phyloP scores from a whole-genome alignment of 2,797 vertebrate species.

The Garrulus glandarius region DNA sequence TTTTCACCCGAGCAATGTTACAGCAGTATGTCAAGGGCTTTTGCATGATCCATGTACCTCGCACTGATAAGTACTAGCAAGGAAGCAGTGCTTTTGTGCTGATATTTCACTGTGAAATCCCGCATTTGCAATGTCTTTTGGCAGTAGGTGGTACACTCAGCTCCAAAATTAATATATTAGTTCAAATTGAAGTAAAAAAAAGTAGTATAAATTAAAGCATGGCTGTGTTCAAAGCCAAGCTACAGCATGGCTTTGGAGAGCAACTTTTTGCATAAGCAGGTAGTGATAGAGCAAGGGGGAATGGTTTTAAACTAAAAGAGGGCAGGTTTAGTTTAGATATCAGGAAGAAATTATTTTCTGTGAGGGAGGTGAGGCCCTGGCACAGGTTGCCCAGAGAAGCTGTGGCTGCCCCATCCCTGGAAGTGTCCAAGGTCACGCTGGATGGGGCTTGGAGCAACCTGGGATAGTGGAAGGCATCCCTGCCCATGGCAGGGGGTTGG shows the following conservation, averaged over 20 bases:
- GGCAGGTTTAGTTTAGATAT: not conserved
- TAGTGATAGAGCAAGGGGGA: not conserved
- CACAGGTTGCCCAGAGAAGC: not conserved
- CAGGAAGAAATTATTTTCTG: not conserved
- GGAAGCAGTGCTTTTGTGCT: not conserved
- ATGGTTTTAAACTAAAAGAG: not conserved
- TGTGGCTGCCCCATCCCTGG: not conserved
- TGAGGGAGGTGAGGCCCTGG: not conserved
- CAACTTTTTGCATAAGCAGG: not conserved
- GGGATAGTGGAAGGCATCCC: not conserved
- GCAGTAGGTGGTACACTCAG: not conserved
- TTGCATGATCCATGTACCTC: not conserved
- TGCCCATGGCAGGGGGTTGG: not conserved
- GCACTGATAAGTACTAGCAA: not conserved
- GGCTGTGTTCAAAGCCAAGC: not conserved
- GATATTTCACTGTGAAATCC: not conserved
- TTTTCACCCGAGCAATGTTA: not conserved
- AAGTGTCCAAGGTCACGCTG: not conserved
- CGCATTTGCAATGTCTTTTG: not conserved
- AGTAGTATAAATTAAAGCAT: not conserved
- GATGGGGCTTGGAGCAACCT: fast-evolving
- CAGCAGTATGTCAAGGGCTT: not conserved
- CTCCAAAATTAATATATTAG: not conserved
- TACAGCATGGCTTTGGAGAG: not conserved
- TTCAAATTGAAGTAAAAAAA: not conserved